Base-by-base conservation (phyloP, 1,140 invertebrate species). In the Acromyrmex charruanus region DNA sequence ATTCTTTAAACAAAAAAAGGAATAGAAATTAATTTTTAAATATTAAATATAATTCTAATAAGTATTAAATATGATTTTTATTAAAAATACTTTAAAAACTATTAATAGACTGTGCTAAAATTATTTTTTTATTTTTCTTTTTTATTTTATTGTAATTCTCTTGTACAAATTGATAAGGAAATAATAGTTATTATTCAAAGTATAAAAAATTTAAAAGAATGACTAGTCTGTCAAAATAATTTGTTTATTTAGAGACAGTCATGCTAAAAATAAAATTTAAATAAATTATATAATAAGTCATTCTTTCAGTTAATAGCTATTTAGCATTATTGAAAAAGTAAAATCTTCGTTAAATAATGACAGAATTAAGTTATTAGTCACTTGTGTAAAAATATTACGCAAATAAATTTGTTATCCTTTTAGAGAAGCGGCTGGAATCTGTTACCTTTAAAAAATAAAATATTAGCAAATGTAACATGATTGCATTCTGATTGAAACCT, bases 191-290 rank as follows among this genome's bases (percentile, higher is more conserved):
- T 68, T 68, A 68, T 68, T 68, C 4, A 53, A 53, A 21, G 12
- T 10, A 31, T 68, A 16, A 31, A 53, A 53, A 53, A 66, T 79
- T 80, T 16, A 35, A 68, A 35, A 51, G 7, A 66, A 25, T 77
- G n/a, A 77, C 44, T 68, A 68, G 74, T 77, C 35, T 61, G 16
- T 7, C 21, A 59, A 55, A 77, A 14, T 28, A 63, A 63, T 69
- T 68, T 69, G 61, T 53, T 44, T 44, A 44, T 44, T 65, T 80
- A 51, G 28, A 77, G 14, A 58, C 12, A 53, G 12, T 0, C 0
- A 39, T 53, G 14, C n/a, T 16, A 16, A 68, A 68, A 51, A 53
- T 55, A 80, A 35, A 6, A 77, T 77, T 77, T 65, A 65, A 77
- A 65, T 77, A 77, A 44, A 21, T 44, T 35, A 63, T 61, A 28